Base-by-base conservation (phyloP, 2,797 vertebrate genomes). In the Clamator glandarius region DNA sequence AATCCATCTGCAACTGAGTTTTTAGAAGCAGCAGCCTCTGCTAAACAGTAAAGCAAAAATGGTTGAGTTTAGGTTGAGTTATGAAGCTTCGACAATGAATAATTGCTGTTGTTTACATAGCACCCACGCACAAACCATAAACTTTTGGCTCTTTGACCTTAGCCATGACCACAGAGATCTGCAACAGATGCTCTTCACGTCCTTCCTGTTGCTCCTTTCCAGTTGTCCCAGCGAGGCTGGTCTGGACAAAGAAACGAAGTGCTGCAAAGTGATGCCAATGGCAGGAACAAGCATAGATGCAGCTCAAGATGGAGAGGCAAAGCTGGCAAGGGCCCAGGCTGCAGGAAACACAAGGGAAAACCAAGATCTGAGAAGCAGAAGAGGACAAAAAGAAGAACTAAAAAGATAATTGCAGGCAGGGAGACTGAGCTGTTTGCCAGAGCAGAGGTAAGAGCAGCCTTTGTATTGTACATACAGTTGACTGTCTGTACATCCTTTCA, bases 81-180 rank as follows among this genome's bases (percentile, higher is more conserved):
- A 66, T 48, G 81, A 66, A 62, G 91, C 59, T 94, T 31, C 91
- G 93, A 92, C 93, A 95, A 48, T 81, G 91, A 96, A 95, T 86
- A 93, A 95, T 95, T 84, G 82, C 68, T 66, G 48, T 81, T 91
- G 84, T 95, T 95, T 96, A 85, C 69, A 75, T 75, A 87, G 87
- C 87, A 28, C 87, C 89, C 83, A 78, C 26, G 0, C 48, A 2
- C 70, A 89, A 91, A 64, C 90, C 84, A 75, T 85, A 87, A 95
- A 93, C 1, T 5, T 70, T 95, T 86, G 87, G 64, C 87, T 85
- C 62, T 86, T 91, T 84, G 79, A 95, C 96, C 94, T 94, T 62
- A 92, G 69, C 82, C 75, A 13, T 68, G 91, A 92, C 84, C 93
- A 89, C 84, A 92, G 75, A 93, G 89, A 50, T 66, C 66, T 78